Evolutionary conservation across 2,113 vertebrate species (phyloP), one percentile per base, ranked within the genome.

Genomic region (Plotosus lineatus): DNA sequence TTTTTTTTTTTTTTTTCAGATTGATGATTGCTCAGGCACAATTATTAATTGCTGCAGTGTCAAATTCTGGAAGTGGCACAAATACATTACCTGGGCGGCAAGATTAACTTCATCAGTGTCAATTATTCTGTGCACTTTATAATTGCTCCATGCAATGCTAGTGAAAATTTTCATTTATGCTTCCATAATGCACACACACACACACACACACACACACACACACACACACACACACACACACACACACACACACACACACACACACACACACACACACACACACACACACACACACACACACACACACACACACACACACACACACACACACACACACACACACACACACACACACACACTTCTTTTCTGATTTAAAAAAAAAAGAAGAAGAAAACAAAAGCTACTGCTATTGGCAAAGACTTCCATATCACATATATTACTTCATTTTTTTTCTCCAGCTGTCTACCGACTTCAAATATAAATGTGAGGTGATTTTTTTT

Each of bases 71-170:
- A 33, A 28, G 69, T 21, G 44, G 7, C 46, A 50, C 48, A 51
- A 75, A 75, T 31, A 53, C 72, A 53, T 75, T 75, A 75, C 50
- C 69, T 72, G 69, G 44, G 28, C 21, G 44, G 15, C 28, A 31
- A 50, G 69, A 72, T 75, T 53, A 55, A 55, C 50, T 75, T 55
- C 38, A 53, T 75, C 50, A 55, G 6, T 75, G 72, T 75, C 72
- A 75, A 38, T 75, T 75, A 36, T 38, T 15, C 28, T 11, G 14
- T 55, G 33, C 50, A 53, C 50, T 48, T 71, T 71, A 71, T 48
- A 71, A 48, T 48, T 71, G 68, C 44, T 15, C 28, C 48, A 44
- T 71, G 68, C 26, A 33, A 4, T 31, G 15, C 28, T 48, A 46
- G 26, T 72, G 46, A 75, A 50, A 55, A 55, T 2, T 75, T 75